phyloP scores from a whole-genome alignment of 2,888 invertebrate species.

The Philereme transversata region DNA sequence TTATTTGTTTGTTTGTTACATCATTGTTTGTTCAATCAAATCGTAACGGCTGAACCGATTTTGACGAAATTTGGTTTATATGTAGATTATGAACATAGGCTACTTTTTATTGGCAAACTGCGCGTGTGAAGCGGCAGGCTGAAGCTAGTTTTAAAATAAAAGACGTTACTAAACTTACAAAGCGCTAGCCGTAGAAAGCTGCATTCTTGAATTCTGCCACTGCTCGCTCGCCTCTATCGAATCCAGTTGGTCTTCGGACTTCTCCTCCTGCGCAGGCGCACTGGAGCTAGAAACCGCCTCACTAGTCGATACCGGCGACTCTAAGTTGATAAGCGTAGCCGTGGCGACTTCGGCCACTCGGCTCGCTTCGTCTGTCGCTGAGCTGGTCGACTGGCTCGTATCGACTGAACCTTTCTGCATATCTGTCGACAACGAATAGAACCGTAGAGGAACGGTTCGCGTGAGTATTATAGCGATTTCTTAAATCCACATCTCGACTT shows the following conservation, averaged over 20 bases:
- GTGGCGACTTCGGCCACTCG: constrained; percentile 70
- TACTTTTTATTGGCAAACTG: too few relatives aligned
- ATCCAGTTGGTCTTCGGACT: constrained; percentile 68
- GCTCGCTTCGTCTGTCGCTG: constrained; percentile 64
- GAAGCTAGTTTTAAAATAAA: too few relatives aligned
- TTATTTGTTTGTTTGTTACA: too few relatives aligned
- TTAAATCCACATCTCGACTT: not conserved
- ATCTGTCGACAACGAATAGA: constrained; percentile 48
- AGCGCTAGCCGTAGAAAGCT: constrained; percentile 63
- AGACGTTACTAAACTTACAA: constrained; percentile 59
- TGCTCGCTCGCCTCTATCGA: constrained; percentile 76
- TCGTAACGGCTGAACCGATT: too few relatives aligned
- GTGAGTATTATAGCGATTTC: not conserved
- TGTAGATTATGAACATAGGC: too few relatives aligned
- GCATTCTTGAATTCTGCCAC: constrained; percentile 71
- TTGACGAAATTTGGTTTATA: too few relatives aligned
- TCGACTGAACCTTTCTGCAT: constrained; percentile 66
- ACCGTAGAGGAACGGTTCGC: constrained; percentile 14
- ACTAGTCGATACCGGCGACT: constrained; percentile 65
- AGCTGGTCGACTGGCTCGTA: constrained; percentile 73
- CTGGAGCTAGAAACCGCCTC: constrained; percentile 49
- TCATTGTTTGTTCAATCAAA: too few relatives aligned
- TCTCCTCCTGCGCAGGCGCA: constrained; percentile 40
- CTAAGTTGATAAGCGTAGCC: constrained; percentile 72
- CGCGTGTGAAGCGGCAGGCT: too few relatives aligned